A percentile compares a stretch with the other conserved stretches of the same genome.
Conservation (phyloP, 2,888 invertebrate genomes). For the Desoria tigrina region DNA sequence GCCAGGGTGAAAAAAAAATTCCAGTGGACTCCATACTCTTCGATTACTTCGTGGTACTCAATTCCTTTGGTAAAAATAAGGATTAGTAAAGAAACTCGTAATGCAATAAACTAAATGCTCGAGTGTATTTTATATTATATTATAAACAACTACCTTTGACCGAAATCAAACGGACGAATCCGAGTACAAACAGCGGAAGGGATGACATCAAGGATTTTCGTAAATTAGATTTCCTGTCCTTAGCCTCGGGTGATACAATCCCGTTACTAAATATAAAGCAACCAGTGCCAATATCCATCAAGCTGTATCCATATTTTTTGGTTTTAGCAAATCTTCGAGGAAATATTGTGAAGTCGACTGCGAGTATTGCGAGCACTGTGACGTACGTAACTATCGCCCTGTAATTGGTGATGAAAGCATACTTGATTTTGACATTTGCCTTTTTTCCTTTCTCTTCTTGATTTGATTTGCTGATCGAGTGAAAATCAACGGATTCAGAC, state of each 20-base stretch:
- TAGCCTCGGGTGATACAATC: slow-evolving; percentile 66
- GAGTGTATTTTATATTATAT: background rate
- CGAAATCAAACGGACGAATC: slow-evolving; percentile 61
- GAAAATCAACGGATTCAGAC: background rate
- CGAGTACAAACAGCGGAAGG: slow-evolving; percentile 64
- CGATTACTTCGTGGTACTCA: slow-evolving; percentile 82
- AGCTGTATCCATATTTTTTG: slow-evolving; percentile 76
- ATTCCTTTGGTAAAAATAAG: slow-evolving; percentile 58
- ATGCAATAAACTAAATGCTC: slow-evolving; percentile 3
- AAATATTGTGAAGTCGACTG: slow-evolving; percentile 88
- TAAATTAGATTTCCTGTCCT: slow-evolving; percentile 56
- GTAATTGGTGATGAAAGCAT: slow-evolving; percentile 64
- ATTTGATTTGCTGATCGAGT: background rate
- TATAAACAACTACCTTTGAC: slow-evolving; percentile 48
- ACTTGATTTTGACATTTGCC: slow-evolving; percentile 19
- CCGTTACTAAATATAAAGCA: slow-evolving; percentile 81
- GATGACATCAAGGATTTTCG: slow-evolving; percentile 56
- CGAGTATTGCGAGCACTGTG: slow-evolving; percentile 81
- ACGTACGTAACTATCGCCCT: slow-evolving; percentile 72
- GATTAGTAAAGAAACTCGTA: slow-evolving; percentile 54
- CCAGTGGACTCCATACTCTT: slow-evolving; percentile 97
- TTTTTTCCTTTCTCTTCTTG: background rate
- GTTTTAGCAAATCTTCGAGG: slow-evolving; percentile 86
- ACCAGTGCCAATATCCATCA: slow-evolving; percentile 97
- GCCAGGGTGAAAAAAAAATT: slow-evolving; percentile 97